Evolutionary conservation across 1,140 invertebrate species (phyloP).

Genomic region (Zaprionus inermis): DNA sequence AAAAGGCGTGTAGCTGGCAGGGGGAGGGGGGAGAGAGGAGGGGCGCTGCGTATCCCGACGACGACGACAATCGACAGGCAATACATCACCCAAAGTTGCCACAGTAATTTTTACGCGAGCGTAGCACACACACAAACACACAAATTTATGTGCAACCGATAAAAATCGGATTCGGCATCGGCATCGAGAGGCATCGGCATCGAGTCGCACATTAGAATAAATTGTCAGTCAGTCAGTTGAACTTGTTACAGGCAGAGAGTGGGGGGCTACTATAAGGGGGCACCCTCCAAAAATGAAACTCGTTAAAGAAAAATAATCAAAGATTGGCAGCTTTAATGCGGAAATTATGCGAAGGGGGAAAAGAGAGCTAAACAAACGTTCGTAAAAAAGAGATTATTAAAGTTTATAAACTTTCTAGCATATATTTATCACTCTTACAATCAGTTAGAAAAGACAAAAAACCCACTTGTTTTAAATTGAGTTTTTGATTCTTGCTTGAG

Average conservation of each 20-base stretch:
- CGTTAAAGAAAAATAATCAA: slow-evolving; percentile 9
- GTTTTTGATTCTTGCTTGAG: too few relatives aligned
- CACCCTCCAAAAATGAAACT: neutral
- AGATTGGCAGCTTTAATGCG: neutral
- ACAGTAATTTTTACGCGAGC: slow-evolving; percentile 58
- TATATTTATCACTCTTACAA: too few relatives aligned
- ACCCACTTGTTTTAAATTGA: too few relatives aligned
- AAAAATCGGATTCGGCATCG: slow-evolving; percentile 68
- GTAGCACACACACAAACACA: slow-evolving; percentile 18
- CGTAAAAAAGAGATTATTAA: too few relatives aligned
- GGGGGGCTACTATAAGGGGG: too few relatives aligned
- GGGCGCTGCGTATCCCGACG: slow-evolving; percentile 43
- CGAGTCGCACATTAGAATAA: slow-evolving; percentile 72
- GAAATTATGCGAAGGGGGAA: neutral
- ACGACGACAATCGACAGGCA: slow-evolving; percentile 80
- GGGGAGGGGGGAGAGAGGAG: neutral
- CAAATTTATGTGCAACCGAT: slow-evolving; percentile 79
- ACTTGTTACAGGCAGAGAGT: too few relatives aligned
- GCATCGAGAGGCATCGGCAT: slow-evolving; percentile 9
- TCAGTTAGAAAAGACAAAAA: too few relatives aligned
- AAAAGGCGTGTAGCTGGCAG: too few relatives aligned
- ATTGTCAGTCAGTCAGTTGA: slow-evolving; percentile 58
- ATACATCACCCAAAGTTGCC: slow-evolving; percentile 82
- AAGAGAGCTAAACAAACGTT: neutral
- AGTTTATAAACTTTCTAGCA: too few relatives aligned